phyloP scores from a whole-genome alignment of 1,140 invertebrate genomes.

The Cydia strobilella region DNA sequence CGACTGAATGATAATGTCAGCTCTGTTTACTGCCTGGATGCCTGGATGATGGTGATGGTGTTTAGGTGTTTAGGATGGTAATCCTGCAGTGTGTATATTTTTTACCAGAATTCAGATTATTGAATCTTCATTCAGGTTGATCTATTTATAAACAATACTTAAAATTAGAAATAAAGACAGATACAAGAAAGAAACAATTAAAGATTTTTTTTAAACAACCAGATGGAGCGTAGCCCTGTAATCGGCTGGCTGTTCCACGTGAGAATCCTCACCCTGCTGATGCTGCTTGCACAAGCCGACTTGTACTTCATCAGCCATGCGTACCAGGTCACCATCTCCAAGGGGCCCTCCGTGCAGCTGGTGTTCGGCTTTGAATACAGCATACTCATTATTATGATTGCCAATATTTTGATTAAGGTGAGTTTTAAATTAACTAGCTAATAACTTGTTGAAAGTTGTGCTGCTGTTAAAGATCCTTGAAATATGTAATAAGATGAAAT shows the following conservation, averaged over 20 bases:
- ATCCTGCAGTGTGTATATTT: too few relatives aligned
- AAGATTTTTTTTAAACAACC: conserved; percentile 47
- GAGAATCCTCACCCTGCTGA: conserved; percentile 92
- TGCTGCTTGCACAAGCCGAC: conserved; percentile 91
- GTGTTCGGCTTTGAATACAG: conserved; percentile 99
- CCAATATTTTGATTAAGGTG: conserved; percentile 95
- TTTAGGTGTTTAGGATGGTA: too few relatives aligned
- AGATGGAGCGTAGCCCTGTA: conserved; percentile 99
- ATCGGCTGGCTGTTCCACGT: conserved; percentile 98
- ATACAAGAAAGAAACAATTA: neutral
- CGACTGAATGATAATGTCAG: too few relatives aligned
- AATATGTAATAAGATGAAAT: too few relatives aligned
- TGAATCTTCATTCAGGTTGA: too few relatives aligned
- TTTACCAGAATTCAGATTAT: too few relatives aligned
- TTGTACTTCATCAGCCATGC: conserved; percentile 96
- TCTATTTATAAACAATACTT: too few relatives aligned
- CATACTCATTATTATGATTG: conserved; percentile 95
- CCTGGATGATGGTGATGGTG: too few relatives aligned
- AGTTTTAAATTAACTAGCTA: conserved; percentile 1
- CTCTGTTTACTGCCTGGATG: too few relatives aligned
- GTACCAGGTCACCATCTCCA: conserved; percentile 95
- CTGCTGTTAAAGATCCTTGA: too few relatives aligned
- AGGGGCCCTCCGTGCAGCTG: conserved; percentile 98
- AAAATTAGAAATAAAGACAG: too few relatives aligned
- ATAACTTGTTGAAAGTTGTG: neutral